phyloP scores from a whole-genome alignment of 2,113 vertebrate genomes.

The Corythoichthys intestinalis region DNA sequence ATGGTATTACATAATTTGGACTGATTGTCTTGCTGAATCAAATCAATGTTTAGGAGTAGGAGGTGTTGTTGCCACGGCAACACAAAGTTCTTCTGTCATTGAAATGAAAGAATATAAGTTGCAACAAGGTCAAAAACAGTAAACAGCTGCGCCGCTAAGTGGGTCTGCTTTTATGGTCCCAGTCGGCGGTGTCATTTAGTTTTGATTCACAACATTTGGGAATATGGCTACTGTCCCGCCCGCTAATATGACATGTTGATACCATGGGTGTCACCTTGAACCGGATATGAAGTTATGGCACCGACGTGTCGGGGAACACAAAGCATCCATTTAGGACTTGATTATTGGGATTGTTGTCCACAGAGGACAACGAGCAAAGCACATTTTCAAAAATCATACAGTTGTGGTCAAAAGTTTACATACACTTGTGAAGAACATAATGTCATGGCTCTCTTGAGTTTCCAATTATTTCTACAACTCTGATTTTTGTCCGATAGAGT shows the following conservation, averaged over 20 bases:
- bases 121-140: not conserved
- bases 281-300: constrained; percentile 28
- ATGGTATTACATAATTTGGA: not conserved
- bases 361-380: not conserved
- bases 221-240: constrained; percentile 5
- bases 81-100: not conserved
- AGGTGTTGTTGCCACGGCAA: not conserved
- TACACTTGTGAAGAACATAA: no score
- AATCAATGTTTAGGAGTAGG: not conserved
- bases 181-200: not conserved
- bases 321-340: not conserved
- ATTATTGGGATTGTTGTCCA: not conserved
- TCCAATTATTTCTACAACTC: no score
- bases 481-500: no score
- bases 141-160: not conserved
- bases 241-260: constrained; percentile 21
- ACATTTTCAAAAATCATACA: no score
- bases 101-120: not conserved
- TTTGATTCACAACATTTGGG: not conserved
- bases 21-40: not conserved
- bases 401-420: no score
- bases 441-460: no score
- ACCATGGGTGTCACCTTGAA: constrained; percentile 45
- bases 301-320: constrained; percentile 7
- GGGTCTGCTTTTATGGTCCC: not conserved